Evolutionary conservation across 2,797 vertebrate genomes (phyloP), one percentile per base, ranked within the genome.

Genomic region (Pelochelys cantorii): DNA sequence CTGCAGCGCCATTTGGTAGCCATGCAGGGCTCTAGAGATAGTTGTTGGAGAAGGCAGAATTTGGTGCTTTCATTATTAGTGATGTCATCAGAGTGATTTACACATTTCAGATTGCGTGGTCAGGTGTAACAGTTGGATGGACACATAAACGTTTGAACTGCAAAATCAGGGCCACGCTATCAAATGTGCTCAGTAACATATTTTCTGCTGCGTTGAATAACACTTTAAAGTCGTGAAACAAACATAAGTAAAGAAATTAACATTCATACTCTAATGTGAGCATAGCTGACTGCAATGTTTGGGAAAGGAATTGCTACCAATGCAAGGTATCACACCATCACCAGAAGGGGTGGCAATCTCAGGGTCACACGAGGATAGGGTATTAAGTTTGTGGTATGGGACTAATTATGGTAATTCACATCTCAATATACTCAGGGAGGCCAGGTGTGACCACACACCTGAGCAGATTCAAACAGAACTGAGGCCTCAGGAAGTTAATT

Each of bases 231-330:
- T 65, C n/a, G 29, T 65, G n/a, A 65, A 13, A 56, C 20, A 34
- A 34, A 34, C 0, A 1, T 0, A 3, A 1, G 2, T 3, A 1
- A 53, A 2, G 4, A 5, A 52, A 20, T 68, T 20, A 65, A 62
- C 27, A n/a, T 31, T n/a, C 34, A 20, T 34, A 15, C 17, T 34
- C 17, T 34, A 18, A 68, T 20, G 65, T 4, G 9, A 68, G 15
- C 15, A n/a, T 68, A 68, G 15, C 31, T 68, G 15, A n/a, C n/a
- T 5, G 62, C 31, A 62, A 17, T 34, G 15, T n/a, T 31, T 68
- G 62, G 31, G 15, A 68, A n/a, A 7, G n/a, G 31, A 68, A 68
- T n/a, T 68, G 9, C 65, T n/a, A 68, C n/a, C 18, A 68, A 9
- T 68, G 31, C 65, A 34, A 1, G 2, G 65, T 68, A 68, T 68